Evolutionary conservation across 2,888 invertebrate genomes (phyloP), one percentile per base, ranked within the genome.

Genomic region (Steinernema carpocapsae): DNA sequence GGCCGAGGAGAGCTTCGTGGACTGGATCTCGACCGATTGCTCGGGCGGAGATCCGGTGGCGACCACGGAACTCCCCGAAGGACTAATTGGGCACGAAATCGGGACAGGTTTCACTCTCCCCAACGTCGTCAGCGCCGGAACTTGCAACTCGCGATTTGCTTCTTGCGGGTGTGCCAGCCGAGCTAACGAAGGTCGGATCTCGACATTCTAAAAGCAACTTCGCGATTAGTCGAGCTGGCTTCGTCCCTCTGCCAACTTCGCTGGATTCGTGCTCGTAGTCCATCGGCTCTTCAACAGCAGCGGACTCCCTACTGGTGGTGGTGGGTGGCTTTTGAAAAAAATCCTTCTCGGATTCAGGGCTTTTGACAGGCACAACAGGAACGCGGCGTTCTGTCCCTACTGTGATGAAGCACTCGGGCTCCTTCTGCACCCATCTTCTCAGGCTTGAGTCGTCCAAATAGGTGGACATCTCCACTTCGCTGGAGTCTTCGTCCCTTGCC

Each of bases 301-400:
- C 10, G 37, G 37, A 24, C 52, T 52, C 24, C 52, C 12, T 22
- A 52, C 24, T n/a, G 52, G 19, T 52, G 37, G 37, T 37, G 52
- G 52, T 64, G 29, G 64, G 64, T 64, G 64, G 64, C 64, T 64
- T 32, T 64, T 29, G 26, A 64, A 64, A 64, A 64, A 64, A 64
- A 64, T 32, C 64, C 64, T 32, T 29, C 3, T 64, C 64, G 14
- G 64, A 64, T 64, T 64, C 64, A 32, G 37, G 37, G 37, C 2
- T 64, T 64, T 32, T 64, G 2, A 37, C 64, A 17, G 64, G 64
- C 14, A 64, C 29, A 32, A 64, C 14, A 32, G 64, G 64, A 32
- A 64, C 29, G 29, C 64, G 52, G 22, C 52, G 64, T 4, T 64
- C 29, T 32, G 17, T n/a, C 6, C 64, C 64, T 17, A 32, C 64